Evolutionary conservation across 2,888 invertebrate genomes (phyloP).

Genomic region (Aspidiotus rigidus): DNA sequence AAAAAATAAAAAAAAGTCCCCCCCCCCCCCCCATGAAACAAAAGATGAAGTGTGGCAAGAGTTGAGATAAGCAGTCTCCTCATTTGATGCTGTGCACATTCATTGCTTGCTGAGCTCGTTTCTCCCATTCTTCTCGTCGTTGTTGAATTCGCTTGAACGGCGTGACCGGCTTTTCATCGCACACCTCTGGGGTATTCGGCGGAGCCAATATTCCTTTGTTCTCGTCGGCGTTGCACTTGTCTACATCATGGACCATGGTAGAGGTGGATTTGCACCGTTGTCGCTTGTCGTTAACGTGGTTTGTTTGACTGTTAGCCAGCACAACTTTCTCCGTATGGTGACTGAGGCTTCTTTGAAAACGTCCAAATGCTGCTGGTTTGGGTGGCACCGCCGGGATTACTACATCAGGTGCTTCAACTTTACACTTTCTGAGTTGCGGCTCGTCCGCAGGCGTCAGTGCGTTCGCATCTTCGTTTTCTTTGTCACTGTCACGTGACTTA

Average conservation of each 20-base stretch:
- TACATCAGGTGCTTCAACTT: background rate
- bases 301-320: slow-evolving; percentile 31
- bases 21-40: too few relatives aligned
- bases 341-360: slow-evolving; percentile 35
- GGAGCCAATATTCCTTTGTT: background rate
- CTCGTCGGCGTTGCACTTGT: background rate
- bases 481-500: slow-evolving; percentile 60
- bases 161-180: slow-evolving; percentile 3
- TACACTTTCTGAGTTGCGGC: slow-evolving; percentile 9
- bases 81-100: background rate
- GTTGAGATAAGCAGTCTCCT: background rate
- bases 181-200: background rate
- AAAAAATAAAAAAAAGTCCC: too few relatives aligned
- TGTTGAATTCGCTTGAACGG: slow-evolving; percentile 65
- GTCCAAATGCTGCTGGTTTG: background rate
- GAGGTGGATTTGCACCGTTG: slow-evolving; percentile 35
- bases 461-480: slow-evolving; percentile 53
- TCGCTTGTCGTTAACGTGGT: slow-evolving; percentile 36
- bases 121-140: slow-evolving; percentile 67
- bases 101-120: slow-evolving; percentile 55
- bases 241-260: background rate
- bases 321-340: slow-evolving; percentile 32
- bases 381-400: background rate
- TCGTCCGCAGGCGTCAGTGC: background rate
- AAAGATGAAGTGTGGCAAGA: too few relatives aligned